Conservation (phyloP, 2,888 invertebrate genomes). For the Epistrophe eligans region DNA sequence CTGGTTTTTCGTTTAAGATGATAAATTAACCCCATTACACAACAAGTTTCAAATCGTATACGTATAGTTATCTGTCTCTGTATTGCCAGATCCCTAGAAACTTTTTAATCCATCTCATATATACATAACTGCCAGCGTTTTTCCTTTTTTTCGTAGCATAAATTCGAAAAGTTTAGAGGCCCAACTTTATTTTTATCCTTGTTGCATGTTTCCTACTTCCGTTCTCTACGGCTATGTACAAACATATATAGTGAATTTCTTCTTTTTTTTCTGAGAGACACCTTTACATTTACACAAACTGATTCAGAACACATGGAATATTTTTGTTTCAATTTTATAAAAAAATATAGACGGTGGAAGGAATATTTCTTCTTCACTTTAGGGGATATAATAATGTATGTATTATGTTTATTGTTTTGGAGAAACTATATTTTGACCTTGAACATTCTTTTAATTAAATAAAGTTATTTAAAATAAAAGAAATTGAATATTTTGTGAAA, state of each 20-base stretch:
- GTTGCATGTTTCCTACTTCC: constrained; percentile 4
- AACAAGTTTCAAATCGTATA: not conserved
- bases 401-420: too few species aligned
- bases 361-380: too few species aligned
- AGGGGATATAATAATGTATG: too few species aligned
- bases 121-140: not conserved
- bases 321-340: not conserved
- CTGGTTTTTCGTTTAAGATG: not conserved
- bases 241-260: not conserved
- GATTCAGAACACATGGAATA: not conserved
- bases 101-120: not conserved
- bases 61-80: not conserved
- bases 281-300: not conserved
- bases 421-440: too few species aligned
- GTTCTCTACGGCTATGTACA: not conserved
- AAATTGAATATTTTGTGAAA: too few species aligned
- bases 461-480: too few species aligned
- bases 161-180: constrained; percentile 3
- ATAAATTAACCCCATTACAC: not conserved
- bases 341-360: not conserved
- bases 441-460: too few species aligned
- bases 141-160: not conserved
- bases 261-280: not conserved
- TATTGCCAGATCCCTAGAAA: not conserved
- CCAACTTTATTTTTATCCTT: constrained; percentile 3